A percentile compares a stretch with the other conserved stretches of the same genome.
These are phyloP conservation scores for Limnothrissa miodon DNA, from an alignment of 2,113 vertebrate genomes.

Conservation along the genomic window DNA sequence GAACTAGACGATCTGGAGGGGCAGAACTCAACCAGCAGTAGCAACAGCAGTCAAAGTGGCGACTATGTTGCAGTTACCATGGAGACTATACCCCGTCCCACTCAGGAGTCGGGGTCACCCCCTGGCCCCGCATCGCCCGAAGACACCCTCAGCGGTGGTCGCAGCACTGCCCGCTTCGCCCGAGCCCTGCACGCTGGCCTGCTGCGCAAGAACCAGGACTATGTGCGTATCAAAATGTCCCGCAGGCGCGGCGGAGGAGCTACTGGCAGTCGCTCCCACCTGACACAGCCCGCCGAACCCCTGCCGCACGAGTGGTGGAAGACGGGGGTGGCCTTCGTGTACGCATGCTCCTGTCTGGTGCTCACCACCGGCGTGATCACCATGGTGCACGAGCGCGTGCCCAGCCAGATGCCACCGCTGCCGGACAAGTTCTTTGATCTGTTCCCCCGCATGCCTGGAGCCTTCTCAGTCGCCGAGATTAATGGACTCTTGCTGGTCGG, in stretches of 20 bases:
- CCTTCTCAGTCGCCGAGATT: conserved; percentile 86
- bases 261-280: background rate
- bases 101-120: conserved; percentile 30
- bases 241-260: conserved; percentile 56
- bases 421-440: conserved; percentile 90
- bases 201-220: conserved; percentile 77
- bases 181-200: conserved; percentile 60
- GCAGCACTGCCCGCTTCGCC: conserved; percentile 23
- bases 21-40: background rate
- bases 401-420: conserved; percentile 79
- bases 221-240: conserved; percentile 77
- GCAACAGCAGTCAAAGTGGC: conserved; percentile 53
- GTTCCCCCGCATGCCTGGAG: conserved; percentile 80
- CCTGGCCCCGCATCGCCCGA: conserved; percentile 14
- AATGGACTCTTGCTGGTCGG: conserved; percentile 80
- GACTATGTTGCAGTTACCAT: conserved; percentile 36
- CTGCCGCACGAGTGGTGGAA: conserved; percentile 87
- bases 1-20: conserved; percentile 12
- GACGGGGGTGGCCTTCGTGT: conserved; percentile 79
- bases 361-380: conserved; percentile 84
- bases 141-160: background rate
- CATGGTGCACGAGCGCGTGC: conserved; percentile 83
- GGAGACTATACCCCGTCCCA: conserved; percentile 25
- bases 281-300: conserved; percentile 42
- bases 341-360: conserved; percentile 78